These are phyloP conservation scores for Darevskia mixta DNA, from an alignment of 2,797 vertebrate genomes.

Conservation along the genomic window DNA sequence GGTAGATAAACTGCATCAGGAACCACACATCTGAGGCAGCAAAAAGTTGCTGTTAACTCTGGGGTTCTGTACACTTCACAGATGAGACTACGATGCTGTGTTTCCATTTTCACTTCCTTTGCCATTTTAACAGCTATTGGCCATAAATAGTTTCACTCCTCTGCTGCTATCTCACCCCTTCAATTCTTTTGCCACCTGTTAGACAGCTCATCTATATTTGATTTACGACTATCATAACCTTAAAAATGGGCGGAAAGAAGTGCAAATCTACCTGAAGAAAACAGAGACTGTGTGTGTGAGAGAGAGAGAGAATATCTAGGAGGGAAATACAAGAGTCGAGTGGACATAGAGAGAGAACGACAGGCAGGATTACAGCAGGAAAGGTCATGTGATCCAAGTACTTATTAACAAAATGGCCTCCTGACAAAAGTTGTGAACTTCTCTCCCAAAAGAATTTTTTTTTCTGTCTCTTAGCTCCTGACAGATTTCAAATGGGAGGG, in stretches of 20 bases:
- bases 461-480: neutral
- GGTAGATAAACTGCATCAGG: neutral
- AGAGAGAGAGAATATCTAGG: neutral
- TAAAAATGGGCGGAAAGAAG: conserved; percentile 57
- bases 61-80: conserved; percentile 34
- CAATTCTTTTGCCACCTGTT: conserved; percentile 66
- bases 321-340: neutral
- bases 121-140: conserved; percentile 70
- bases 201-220: conserved; percentile 54
- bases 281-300: neutral
- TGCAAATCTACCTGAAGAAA: conserved; percentile 31
- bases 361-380: neutral
- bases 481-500: neutral
- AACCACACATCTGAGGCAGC: conserved; percentile 18
- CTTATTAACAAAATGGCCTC: neutral
- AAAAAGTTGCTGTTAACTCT: conserved; percentile 3
- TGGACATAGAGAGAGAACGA: neutral
- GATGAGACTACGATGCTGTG: conserved; percentile 37
- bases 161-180: conserved; percentile 67
- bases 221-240: conserved; percentile 44
- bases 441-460: neutral
- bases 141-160: conserved; percentile 58
- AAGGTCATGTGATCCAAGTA: neutral
- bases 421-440: neutral
- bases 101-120: conserved; percentile 78